These are phyloP conservation scores for Heliconius eleuchia DNA, from an alignment of 1,140 invertebrate species.

Conservation along the genomic window DNA sequence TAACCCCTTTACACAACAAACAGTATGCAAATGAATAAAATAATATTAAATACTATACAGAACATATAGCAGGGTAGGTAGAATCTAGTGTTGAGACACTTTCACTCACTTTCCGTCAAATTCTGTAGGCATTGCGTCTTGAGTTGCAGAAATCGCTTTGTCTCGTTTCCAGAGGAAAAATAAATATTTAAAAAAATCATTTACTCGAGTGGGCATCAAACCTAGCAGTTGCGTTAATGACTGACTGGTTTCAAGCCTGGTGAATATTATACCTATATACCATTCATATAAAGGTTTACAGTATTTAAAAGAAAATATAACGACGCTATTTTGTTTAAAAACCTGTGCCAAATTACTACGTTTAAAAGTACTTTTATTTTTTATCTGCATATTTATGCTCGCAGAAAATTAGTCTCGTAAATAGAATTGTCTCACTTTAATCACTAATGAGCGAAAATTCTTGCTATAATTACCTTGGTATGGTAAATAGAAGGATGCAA, in stretches of 20 bases:
- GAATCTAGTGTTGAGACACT: no score
- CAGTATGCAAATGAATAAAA: slow-evolving; percentile 1
- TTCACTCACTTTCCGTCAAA: no score
- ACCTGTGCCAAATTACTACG: background rate
- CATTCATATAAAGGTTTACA: background rate
- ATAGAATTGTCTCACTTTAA: slow-evolving; percentile 43
- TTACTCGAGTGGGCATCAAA: no score
- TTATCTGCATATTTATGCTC: slow-evolving; percentile 29
- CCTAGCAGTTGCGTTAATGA: no score
- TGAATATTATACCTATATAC: background rate
- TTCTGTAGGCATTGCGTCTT: no score
- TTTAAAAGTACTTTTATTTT: slow-evolving; percentile 23
- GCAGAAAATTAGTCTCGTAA: slow-evolving; percentile 41
- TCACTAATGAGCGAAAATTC: slow-evolving; percentile 43
- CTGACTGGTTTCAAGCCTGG: background rate
- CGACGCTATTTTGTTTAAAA: background rate
- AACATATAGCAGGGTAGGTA: no score
- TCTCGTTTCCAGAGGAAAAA: no score
- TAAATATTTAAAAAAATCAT: no score
- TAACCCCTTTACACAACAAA: slow-evolving; percentile 74
- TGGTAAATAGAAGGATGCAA: slow-evolving; percentile 93
- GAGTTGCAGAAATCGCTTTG: no score
- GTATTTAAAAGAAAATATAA: background rate
- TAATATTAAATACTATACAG: background rate
- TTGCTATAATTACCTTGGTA: slow-evolving; percentile 84